Percentiles rank a stretch among this genome's conserved stretches.
These are phyloP conservation scores for Yponomeuta malinellus DNA, from an alignment of 2,888 invertebrate species.

Conservation along the genomic window DNA sequence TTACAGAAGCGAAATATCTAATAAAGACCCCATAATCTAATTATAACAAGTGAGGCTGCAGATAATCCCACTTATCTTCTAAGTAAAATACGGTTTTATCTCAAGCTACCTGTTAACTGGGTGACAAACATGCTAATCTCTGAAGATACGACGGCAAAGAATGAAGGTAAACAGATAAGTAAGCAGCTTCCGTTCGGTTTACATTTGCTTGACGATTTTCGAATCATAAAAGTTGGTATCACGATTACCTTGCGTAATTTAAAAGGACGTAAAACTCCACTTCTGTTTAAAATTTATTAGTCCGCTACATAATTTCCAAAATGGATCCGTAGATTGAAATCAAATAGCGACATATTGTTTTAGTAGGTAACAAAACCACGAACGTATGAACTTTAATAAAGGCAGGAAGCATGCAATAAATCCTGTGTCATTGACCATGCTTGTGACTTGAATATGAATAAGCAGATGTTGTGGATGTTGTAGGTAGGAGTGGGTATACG, in stretches of 20 bases:
- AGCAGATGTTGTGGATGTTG: not conserved
- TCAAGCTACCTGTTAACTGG: conserved; percentile 46
- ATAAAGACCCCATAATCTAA: conserved; percentile 12
- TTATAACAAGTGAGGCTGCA: conserved; percentile 21
- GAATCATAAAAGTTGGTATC: not conserved
- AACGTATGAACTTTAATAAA: conserved; percentile 44
- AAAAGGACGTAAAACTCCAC: not conserved
- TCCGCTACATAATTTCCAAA: not conserved
- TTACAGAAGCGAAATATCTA: not conserved
- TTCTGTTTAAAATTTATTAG: not conserved
- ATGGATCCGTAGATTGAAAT: conserved; percentile 17
- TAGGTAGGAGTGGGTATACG: not conserved
- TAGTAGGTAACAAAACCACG: conserved; percentile 29
- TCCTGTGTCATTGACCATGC: conserved; percentile 62
- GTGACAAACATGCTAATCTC: conserved; percentile 67
- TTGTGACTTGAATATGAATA: conserved; percentile 47
- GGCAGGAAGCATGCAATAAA: conserved; percentile 64
- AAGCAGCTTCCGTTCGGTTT: conserved; percentile 64
- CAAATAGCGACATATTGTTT: conserved; percentile 35
- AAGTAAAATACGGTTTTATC: conserved; percentile 59
- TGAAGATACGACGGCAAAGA: conserved; percentile 52
- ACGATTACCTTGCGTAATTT: not conserved
- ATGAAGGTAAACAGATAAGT: conserved; percentile 53
- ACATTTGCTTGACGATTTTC: conserved; percentile 32
- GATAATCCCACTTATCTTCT: conserved; percentile 48